phyloP scores from a whole-genome alignment of 2,113 vertebrate genomes.

The Dasyprocta punctata region DNA sequence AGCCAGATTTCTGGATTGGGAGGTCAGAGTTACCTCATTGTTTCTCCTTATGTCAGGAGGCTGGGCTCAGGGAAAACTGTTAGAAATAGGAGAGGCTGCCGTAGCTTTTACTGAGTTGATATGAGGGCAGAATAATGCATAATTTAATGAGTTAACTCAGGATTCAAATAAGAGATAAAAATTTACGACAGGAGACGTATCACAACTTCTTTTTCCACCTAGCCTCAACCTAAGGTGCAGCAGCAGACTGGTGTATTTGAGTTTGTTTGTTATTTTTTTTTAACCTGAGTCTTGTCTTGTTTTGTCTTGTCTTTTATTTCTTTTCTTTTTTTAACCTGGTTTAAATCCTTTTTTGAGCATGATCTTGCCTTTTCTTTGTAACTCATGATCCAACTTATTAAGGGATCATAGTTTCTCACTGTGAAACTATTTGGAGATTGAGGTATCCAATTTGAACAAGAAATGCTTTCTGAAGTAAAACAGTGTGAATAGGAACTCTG shows the following conservation, averaged over 20 bases:
- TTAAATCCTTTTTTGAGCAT: background rate
- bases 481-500: slow-evolving; percentile 10
- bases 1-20: background rate
- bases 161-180: background rate
- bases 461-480: slow-evolving; percentile 25
- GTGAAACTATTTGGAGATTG: slow-evolving; percentile 1
- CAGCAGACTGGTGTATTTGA: background rate
- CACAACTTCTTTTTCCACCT: background rate
- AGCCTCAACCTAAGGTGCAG: background rate
- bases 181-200: background rate
- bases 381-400: slow-evolving; percentile 7
- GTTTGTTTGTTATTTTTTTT: background rate
- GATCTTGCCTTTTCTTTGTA: slow-evolving; percentile 44
- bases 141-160: background rate
- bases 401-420: slow-evolving; percentile 1
- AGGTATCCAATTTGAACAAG: slow-evolving; percentile 26
- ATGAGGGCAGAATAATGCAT: background rate
- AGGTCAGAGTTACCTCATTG: background rate
- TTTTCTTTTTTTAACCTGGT: background rate
- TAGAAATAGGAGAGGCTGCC: background rate
- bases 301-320: too few species aligned
- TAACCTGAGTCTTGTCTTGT: background rate
- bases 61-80: background rate
- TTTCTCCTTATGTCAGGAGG: background rate
- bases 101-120: background rate